Evolutionary conservation across 2,888 invertebrate genomes (phyloP).

Genomic region (Pandemis cinnamomeana): DNA sequence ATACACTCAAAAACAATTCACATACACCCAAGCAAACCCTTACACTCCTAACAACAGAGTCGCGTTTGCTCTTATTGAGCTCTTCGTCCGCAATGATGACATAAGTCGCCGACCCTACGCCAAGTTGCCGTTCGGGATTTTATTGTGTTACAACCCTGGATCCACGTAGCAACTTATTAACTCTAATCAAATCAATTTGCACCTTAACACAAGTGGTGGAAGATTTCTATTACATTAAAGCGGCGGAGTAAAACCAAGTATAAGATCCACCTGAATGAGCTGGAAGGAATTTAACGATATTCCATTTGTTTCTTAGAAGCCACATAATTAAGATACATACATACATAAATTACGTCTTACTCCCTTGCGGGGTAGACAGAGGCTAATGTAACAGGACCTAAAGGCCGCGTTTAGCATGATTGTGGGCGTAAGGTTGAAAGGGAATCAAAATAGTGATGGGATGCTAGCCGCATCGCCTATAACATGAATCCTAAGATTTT

Average conservation of each 20-base stretch:
- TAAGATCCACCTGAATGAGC: slow-evolving; percentile 36
- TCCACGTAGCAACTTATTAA: slow-evolving; percentile 39
- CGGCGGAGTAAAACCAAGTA: slow-evolving; percentile 8
- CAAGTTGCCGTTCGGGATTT: slow-evolving; percentile 35
- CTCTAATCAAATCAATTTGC: slow-evolving; percentile 28
- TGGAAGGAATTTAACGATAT: slow-evolving; percentile 37
- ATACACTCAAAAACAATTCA: not conserved
- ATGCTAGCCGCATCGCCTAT: no score
- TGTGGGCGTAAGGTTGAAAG: no score
- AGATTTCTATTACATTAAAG: slow-evolving; percentile 18
- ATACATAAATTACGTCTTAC: no score
- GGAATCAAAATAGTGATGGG: no score
- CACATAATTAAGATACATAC: slow-evolving; percentile 24
- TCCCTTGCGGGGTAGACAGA: no score
- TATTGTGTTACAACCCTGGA: slow-evolving; percentile 40
- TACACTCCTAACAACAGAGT: not conserved
- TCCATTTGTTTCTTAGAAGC: slow-evolving; percentile 35
- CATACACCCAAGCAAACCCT: not conserved
- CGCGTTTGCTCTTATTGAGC: not conserved
- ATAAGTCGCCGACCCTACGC: not conserved
- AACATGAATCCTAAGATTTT: no score
- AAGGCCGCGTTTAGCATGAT: no score
- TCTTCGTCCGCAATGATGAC: not conserved
- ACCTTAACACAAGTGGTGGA: slow-evolving; percentile 26
- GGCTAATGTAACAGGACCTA: no score